Evolutionary conservation across 2,113 vertebrate species (phyloP).

Genomic region (Phasianus colchicus): DNA sequence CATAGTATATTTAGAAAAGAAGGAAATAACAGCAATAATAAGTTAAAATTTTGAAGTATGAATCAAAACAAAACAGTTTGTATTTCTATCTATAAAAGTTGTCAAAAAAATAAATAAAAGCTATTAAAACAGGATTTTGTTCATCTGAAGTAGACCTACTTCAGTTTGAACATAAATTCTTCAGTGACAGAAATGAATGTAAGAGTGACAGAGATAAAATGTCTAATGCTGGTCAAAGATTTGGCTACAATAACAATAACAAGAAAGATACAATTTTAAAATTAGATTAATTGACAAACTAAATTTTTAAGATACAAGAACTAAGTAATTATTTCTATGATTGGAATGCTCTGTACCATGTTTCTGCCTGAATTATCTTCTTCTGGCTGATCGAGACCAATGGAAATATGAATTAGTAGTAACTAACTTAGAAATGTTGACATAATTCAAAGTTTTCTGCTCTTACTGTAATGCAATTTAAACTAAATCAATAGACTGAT

Average conservation of each 20-base stretch:
- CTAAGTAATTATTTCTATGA: not conserved
- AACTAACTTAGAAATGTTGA: not conserved
- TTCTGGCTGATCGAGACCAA: not conserved
- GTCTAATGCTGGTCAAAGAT: not conserved
- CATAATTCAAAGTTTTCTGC: not conserved
- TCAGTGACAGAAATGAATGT: not conserved
- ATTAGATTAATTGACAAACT: not conserved
- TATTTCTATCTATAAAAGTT: not conserved
- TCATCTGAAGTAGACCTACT: not conserved
- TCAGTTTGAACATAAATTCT: not conserved
- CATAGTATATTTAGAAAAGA: not conserved
- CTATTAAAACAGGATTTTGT: not conserved
- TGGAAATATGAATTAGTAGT: not conserved
- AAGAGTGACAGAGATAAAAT: fast-evolving
- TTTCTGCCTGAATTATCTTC: not conserved
- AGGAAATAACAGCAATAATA: not conserved
- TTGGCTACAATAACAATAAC: not conserved
- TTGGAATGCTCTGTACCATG: not conserved
- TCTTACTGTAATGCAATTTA: not conserved
- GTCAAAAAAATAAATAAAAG: not conserved
- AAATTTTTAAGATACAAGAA: not conserved
- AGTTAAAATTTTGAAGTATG: not conserved
- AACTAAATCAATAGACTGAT: not conserved
- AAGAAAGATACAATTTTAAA: not conserved
- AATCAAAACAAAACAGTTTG: not conserved